Percentiles rank a stretch among this genome's conserved stretches.
phyloP scores from a whole-genome alignment of 2,797 vertebrate species.

The Bryconaethiops microstoma region DNA sequence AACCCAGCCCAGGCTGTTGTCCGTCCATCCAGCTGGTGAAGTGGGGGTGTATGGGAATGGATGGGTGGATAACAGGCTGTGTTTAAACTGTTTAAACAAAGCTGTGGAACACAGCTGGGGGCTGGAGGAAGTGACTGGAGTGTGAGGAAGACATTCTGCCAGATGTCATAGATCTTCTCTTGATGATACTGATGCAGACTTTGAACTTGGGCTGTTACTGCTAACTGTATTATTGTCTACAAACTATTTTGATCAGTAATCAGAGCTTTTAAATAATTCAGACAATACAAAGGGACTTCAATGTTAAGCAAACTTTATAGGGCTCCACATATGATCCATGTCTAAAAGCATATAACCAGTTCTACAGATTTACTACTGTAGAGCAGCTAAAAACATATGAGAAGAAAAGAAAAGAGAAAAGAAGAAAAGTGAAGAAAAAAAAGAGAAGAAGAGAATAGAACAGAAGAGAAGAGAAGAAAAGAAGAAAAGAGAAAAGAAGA shows the following conservation, averaged over 20 bases:
- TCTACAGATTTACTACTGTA: too few relatives aligned
- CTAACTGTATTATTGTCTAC: neutral
- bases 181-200: neutral
- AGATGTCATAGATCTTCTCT: neutral
- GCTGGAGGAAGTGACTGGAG: slow-evolving; percentile 5
- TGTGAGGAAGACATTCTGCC: neutral
- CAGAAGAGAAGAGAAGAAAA: neutral
- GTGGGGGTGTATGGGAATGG: slow-evolving; percentile 3
- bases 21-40: slow-evolving; percentile 24
- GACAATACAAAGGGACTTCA: too few relatives aligned
- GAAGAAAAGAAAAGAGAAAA: too few relatives aligned
- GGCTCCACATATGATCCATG: too few relatives aligned
- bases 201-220: neutral
- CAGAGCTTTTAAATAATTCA: too few relatives aligned
- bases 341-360: too few relatives aligned
- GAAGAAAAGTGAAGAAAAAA: too few relatives aligned
- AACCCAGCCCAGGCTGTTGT: neutral
- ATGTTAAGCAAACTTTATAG: too few relatives aligned
- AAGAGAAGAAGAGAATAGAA: too few relatives aligned
- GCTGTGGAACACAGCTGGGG: slow-evolving; percentile 21
- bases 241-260: neutral
- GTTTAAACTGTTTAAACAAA: slow-evolving; percentile 28
- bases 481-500: neutral
- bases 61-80: slow-evolving; percentile 22
- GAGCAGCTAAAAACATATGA: too few relatives aligned